Percentiles rank a stretch among this genome's conserved stretches.
phyloP scores from a whole-genome alignment of 1,140 invertebrate species.

The Nephotettix cincticeps region DNA sequence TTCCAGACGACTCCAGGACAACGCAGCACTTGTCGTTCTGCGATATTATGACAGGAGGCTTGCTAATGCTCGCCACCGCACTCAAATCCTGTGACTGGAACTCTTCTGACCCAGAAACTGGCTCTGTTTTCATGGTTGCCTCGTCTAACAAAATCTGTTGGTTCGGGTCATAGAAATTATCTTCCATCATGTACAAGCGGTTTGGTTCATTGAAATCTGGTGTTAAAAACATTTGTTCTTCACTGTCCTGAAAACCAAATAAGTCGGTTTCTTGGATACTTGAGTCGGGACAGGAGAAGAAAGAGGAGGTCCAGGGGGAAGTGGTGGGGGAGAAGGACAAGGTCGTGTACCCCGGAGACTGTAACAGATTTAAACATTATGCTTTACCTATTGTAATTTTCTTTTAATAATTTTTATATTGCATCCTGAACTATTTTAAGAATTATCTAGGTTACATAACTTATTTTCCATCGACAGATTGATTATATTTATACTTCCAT shows the following conservation, averaged over 20 bases:
- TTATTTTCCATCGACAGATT: no score
- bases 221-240: background rate
- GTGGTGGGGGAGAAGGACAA: background rate
- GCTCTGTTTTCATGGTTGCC: background rate
- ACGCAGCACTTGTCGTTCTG: constrained; percentile 9
- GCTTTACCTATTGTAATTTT: no score
- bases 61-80: background rate
- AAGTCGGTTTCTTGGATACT: background rate
- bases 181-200: background rate
- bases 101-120: background rate
- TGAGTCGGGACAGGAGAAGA: background rate
- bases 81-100: constrained; percentile 2
- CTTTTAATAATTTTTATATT: no score
- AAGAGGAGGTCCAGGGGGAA: background rate
- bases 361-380: no score
- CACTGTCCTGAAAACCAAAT: background rate
- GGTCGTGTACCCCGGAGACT: no score
- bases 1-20: constrained; percentile 3
- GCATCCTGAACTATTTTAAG: no score
- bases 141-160: background rate
- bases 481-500: no score
- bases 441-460: no score
- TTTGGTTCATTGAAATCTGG: background rate
- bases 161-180: background rate
- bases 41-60: constrained; percentile 2